Conservation (phyloP, 1,140 invertebrate genomes). For the Hermetia illucens region DNA sequence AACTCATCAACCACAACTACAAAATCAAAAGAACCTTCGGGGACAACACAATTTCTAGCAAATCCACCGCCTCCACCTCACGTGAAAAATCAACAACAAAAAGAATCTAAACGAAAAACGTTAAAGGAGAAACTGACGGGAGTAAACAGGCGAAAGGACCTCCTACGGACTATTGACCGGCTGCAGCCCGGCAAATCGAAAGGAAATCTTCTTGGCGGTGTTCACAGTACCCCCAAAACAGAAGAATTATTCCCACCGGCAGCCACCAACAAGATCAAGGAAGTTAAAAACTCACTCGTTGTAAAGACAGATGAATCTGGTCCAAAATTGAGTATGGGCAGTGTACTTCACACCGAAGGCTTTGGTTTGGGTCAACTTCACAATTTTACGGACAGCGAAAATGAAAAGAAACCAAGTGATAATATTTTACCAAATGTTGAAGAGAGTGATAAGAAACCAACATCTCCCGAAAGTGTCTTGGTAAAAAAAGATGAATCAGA, state of each 20-base stretch:
- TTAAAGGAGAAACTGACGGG: slow-evolving; percentile 23
- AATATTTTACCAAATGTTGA: slow-evolving; percentile 14
- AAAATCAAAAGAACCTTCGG: slow-evolving; percentile 31
- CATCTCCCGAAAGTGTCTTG: slow-evolving; percentile 8
- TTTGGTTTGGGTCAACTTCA: slow-evolving; percentile 42
- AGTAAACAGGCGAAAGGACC: slow-evolving; percentile 45
- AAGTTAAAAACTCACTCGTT: slow-evolving; percentile 36
- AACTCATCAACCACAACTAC: slow-evolving; percentile 28
- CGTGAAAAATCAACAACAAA: slow-evolving; percentile 24
- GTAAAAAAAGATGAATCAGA: slow-evolving; percentile 2
- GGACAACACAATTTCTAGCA: slow-evolving; percentile 18
- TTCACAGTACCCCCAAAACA: slow-evolving; percentile 34
- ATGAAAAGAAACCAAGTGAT: slow-evolving; percentile 13
- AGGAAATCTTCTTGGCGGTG: slow-evolving; percentile 55
- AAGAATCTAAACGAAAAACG: slow-evolving; percentile 24
- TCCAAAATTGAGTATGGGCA: slow-evolving; percentile 66
- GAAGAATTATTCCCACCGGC: slow-evolving; percentile 33
- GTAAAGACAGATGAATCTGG: slow-evolving; percentile 43
- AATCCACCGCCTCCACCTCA: slow-evolving; percentile 25
- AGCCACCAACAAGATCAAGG: slow-evolving; percentile 34
- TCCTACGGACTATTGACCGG: slow-evolving; percentile 66
- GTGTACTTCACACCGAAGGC: slow-evolving; percentile 52
- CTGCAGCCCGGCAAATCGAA: slow-evolving; percentile 73
- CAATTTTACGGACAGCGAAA: slow-evolving; percentile 31
- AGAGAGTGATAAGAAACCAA: slow-evolving; percentile 23